Base-by-base conservation (phyloP, 2,113 vertebrate species). In the Centrocercus urophasianus region DNA sequence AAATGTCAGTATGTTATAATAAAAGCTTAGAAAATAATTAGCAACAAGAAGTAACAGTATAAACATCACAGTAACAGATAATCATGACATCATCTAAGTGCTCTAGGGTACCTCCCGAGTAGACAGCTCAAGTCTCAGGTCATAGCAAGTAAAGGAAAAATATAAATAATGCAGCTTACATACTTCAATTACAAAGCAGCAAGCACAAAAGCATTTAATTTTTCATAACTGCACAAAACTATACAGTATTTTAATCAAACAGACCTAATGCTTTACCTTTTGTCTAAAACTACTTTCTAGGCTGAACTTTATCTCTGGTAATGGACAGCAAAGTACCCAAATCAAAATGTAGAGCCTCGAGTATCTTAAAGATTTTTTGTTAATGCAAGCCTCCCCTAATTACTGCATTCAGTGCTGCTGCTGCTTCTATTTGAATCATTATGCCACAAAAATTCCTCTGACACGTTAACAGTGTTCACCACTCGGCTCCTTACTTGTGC, bases 151-250 rank as follows among this genome's bases (percentile, higher is more conserved):
- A 67, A 74, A 19, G 75, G 85, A 89, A 75, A 76, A 27, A 90
- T 54, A 86, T 22, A 89, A 76, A 59, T 67, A 86, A 74, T 1
- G 12, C 40, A 22, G 94, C 59, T 92, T 79, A 84, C 38, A 2
- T 82, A 92, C 92, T 95, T 92, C 38, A 90, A 8, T 89, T 87
- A 93, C 45, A 94, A 85, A 93, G 89, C 93, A 93, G 81, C 93
- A 96, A 96, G 96, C 81, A 96, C 76, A 96, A 96, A 93, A 97
- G 95, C 95, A 90, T 83, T 90, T 76, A 83, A 94, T 82, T 84
- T 89, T 86, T 85, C 1, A 0, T 57, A 94, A 94, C 50, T 85
- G 60, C 88, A 84, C 63, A 92, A 43, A 95, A 60, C 40, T 30
- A 73, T 50, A 79, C 3, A 28, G 32, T 64, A 38, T 28, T 82